phyloP scores from a whole-genome alignment of 2,113 vertebrate species.

The Hemibagrus wyckioides region DNA sequence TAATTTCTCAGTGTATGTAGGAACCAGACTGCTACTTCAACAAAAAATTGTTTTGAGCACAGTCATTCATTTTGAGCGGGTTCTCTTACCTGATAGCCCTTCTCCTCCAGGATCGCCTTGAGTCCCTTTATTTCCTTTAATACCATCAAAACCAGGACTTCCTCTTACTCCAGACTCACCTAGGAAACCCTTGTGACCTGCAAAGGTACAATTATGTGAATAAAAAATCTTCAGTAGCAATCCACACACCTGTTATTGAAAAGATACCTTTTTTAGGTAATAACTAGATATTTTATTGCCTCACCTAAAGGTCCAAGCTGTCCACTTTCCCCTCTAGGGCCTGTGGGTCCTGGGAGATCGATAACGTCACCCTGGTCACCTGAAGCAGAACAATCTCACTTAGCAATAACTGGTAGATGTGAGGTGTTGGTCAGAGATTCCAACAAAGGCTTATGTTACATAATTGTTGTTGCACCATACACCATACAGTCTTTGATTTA shows the following conservation, averaged over 20 bases:
- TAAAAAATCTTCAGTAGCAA: neutral
- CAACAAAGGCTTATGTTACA: neutral
- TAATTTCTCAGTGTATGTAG: neutral
- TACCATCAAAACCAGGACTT: conserved; percentile 78
- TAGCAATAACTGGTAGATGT: neutral
- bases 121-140: conserved; percentile 76
- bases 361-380: conserved; percentile 80
- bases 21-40: neutral
- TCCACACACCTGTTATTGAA: neutral
- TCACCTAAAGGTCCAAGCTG: conserved; percentile 79
- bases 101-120: conserved; percentile 74
- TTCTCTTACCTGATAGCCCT: conserved; percentile 76
- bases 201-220: neutral
- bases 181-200: conserved; percentile 63
- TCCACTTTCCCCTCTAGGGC: conserved; percentile 83
- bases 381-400: conserved; percentile 57
- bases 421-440: neutral
- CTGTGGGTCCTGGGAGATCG: conserved; percentile 81
- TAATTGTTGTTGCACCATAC: neutral
- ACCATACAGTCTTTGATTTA: neutral
- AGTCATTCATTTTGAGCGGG: neutral
- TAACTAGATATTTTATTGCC: neutral
- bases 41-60: neutral
- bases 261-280: neutral
- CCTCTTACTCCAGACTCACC: conserved; percentile 74